Conservation (phyloP, 2,113 vertebrate genomes). For the Smithornis capensis region DNA sequence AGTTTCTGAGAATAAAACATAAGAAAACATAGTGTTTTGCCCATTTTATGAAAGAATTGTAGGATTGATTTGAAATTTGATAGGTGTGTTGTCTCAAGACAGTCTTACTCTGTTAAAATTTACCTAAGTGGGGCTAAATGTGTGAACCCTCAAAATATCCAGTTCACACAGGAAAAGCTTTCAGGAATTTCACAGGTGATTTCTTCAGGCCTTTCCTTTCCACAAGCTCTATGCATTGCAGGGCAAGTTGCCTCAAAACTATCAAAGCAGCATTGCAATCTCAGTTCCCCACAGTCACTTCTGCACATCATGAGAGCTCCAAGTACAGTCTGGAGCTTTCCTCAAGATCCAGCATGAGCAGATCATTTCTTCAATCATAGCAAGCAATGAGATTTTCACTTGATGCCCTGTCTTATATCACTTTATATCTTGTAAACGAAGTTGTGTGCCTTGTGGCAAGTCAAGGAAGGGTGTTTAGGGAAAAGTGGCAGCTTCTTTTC, state of each 20-base stretch:
- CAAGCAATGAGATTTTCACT: neutral
- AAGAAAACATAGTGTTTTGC: neutral
- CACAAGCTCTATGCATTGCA: neutral
- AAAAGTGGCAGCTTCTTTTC: neutral
- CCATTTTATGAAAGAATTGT: neutral
- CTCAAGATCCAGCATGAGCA: neutral
- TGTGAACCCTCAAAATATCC: neutral
- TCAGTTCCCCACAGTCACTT: neutral
- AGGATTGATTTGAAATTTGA: neutral
- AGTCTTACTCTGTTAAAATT: neutral
- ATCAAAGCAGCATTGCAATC: neutral
- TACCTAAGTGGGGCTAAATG: neutral
- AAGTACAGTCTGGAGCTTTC: neutral
- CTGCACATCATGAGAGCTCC: neutral
- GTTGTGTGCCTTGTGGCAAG: neutral
- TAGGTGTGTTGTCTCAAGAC: neutral
- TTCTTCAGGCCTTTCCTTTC: neutral
- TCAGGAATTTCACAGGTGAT: neutral
- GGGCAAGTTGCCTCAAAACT: neutral
- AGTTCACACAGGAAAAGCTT: neutral
- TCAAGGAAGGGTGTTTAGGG: neutral
- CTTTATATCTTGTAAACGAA: neutral
- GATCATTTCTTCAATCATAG: neutral
- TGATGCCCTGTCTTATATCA: neutral
- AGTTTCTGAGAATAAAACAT: neutral